Evolutionary conservation across 2,888 invertebrate genomes (phyloP).

Genomic region (Athripsodes cinereus): DNA sequence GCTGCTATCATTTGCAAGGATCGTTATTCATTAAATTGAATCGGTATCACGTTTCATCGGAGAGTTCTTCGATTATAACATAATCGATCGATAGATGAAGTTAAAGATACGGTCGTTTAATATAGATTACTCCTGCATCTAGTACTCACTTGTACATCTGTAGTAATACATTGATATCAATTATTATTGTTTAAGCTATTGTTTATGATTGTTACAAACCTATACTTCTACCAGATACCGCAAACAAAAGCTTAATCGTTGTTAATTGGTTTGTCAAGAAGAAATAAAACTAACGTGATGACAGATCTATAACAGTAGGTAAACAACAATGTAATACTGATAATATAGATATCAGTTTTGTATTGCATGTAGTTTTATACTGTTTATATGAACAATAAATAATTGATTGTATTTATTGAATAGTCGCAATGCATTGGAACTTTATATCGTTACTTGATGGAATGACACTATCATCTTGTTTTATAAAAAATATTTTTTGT

Average conservation of each 20-base stretch:
- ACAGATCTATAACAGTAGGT: neutral
- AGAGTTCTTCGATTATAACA: neutral
- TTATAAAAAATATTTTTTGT: too few relatives aligned
- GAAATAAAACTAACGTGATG: neutral
- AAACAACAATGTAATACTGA: neutral
- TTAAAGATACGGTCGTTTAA: neutral
- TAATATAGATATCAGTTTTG: too few relatives aligned
- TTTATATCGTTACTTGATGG: too few relatives aligned
- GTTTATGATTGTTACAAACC: neutral
- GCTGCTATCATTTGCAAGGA: neutral
- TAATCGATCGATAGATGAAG: neutral
- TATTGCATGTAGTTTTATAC: too few relatives aligned
- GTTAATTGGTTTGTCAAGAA: neutral
- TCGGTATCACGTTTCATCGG: neutral
- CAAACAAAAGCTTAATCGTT: constrained; percentile 1
- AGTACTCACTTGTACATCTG: neutral
- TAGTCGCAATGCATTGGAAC: too few relatives aligned
- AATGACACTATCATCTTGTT: too few relatives aligned
- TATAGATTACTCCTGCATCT: neutral
- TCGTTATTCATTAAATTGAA: neutral
- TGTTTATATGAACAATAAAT: too few relatives aligned
- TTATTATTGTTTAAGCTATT: neutral
- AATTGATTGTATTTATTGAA: too few relatives aligned
- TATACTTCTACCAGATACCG: too few relatives aligned
- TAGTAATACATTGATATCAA: neutral